Evolutionary conservation across 30 jellyfish, hydroid and myxozoan species (phyloP), one percentile per base, ranked within the genome.

Genomic region (Aurelia coerulea): DNA sequence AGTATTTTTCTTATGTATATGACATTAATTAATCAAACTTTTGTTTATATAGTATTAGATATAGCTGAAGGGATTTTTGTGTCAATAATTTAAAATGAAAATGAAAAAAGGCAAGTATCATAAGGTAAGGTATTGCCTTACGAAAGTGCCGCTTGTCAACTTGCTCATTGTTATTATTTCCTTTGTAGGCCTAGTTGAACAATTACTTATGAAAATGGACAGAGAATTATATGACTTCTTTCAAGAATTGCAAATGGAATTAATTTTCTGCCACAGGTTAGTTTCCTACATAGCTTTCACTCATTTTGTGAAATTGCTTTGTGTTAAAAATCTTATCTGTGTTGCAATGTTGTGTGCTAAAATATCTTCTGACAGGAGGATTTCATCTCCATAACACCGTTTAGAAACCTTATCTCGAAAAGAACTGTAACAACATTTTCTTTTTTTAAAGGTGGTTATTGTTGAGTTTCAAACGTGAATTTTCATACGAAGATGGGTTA

Each of bases 261-360:
- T 91, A 13, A 91, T 91, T 64, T 91, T 91, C 76, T 91, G 98
- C 81, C 98, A 91, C 70, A 73, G 98, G 98, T 91, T 29, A 74
- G 2, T 49, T 16, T 39, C 6, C 51, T 39, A 23, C 29, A 23
- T 23, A 23, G 29, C 29, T 23, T 23, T 23, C 29, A 23, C 0
- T 23, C 0, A 23, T 23, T 23, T 23, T 23, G 0, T 23, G 0
- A 49, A 12, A 8, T 35, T 35, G 17, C 35, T 51, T 75, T 54
- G 46, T 75, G 11, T 72, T 29, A 34, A 29, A 33, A 72, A 10
- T 19, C 34, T 72, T 72, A 10, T 72, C 74, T 13, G 29, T 41
- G 23, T 73, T 14, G 39, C 0, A 14, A 10, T 73, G 34, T 33
- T 41, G 0, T 17, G 17, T 10, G 17, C 13, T 10, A 12, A 10